Conservation (phyloP, 2,888 invertebrate genomes). For the Nomada ruficornis region DNA sequence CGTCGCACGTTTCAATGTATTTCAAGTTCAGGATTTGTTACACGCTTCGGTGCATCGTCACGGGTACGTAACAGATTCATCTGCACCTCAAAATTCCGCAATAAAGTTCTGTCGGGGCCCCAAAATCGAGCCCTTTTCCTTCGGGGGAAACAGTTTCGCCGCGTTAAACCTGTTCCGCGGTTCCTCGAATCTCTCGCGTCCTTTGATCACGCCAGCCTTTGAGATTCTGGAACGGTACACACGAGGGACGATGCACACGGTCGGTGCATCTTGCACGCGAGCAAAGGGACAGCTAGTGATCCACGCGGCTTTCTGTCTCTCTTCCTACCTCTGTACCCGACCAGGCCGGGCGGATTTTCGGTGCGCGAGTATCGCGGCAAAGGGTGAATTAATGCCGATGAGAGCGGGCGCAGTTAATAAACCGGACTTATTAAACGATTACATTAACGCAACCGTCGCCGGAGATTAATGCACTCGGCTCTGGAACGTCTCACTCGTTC, state of each 20-base stretch:
- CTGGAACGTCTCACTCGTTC: conserved; percentile 71
- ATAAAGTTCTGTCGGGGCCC: not conserved
- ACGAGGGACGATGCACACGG: conserved; percentile 23
- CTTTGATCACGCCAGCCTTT: conserved; percentile 52
- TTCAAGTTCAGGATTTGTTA: too few relatives aligned
- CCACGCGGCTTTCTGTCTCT: not conserved
- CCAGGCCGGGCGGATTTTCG: conserved; percentile 58
- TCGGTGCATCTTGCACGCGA: conserved; percentile 50
- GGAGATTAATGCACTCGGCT: conserved; percentile 77
- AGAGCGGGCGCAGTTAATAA: conserved; percentile 76
- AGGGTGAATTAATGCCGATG: conserved; percentile 74
- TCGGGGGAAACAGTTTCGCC: conserved; percentile 28
- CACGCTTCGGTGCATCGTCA: not conserved
- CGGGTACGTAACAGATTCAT: too few relatives aligned
- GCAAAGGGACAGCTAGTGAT: conserved; percentile 24
- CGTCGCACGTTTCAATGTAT: too few relatives aligned
- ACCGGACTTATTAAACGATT: conserved; percentile 81
- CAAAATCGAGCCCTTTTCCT: conserved; percentile 7
- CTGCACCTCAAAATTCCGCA: not conserved
- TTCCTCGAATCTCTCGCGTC: conserved; percentile 54
- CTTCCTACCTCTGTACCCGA: not conserved
- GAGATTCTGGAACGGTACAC: conserved; percentile 32
- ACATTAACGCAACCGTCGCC: conserved; percentile 76
- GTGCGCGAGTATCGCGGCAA: conserved; percentile 47
- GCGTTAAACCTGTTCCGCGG: conserved; percentile 45